Conservation (phyloP, 1,140 invertebrate species). For the fruit fly (Drosophila melanogaster) region DNA sequence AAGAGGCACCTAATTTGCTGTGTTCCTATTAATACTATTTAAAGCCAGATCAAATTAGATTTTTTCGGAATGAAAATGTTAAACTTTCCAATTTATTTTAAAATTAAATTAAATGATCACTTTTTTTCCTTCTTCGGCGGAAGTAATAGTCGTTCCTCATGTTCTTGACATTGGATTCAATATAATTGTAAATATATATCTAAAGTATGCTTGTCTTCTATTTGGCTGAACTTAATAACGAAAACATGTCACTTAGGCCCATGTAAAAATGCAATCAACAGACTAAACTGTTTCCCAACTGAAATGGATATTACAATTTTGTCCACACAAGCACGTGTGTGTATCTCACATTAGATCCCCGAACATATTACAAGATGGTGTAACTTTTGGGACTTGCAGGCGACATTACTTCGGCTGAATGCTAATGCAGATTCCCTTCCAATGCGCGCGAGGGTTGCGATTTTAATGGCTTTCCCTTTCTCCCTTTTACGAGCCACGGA, state of each 20-base stretch:
- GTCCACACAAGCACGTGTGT: constrained; percentile 36
- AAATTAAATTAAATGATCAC: too few relatives aligned
- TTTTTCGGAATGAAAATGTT: too few relatives aligned
- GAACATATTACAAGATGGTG: constrained; percentile 25
- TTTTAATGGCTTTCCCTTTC: constrained; percentile 52
- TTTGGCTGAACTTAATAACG: constrained; percentile 9
- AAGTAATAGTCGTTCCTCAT: too few relatives aligned
- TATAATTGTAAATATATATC: neutral
- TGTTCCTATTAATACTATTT: too few relatives aligned
- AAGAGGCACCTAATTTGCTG: too few relatives aligned
- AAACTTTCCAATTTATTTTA: too few relatives aligned
- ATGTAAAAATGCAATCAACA: constrained; percentile 22
- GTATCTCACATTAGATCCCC: constrained; percentile 19
- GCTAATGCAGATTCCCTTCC: constrained; percentile 71
- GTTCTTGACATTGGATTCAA: neutral
- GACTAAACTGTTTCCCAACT: neutral
- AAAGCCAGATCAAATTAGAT: too few relatives aligned
- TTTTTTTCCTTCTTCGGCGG: too few relatives aligned
- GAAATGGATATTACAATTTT: constrained; percentile 25
- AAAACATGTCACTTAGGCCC: constrained; percentile 13
- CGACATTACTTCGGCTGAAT: constrained; percentile 71
- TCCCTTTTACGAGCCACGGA: constrained; percentile 64
- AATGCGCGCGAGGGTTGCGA: constrained; percentile 65
- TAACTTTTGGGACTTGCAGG: constrained; percentile 59
- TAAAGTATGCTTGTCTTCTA: constrained; percentile 2